Evolutionary conservation across 2,888 invertebrate species (phyloP), one percentile per base, ranked within the genome.

Genomic region (Tinea trinotella): DNA sequence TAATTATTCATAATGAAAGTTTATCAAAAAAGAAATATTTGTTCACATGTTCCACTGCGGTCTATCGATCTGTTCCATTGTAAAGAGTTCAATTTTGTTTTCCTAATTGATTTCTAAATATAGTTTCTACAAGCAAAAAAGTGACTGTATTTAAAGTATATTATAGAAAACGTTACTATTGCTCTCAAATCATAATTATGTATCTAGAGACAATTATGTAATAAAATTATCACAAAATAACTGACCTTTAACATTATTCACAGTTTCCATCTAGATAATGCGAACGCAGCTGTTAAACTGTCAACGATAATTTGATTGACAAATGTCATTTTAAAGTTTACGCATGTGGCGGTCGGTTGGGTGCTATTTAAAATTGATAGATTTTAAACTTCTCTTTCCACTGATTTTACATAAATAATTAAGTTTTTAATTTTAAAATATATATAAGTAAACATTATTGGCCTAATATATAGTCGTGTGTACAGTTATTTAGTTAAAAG

Each of bases 251-350:
- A 30, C 52, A 62, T 60, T 56, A 40, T 40, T 59, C 62, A 61
- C 57, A 58, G 46, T 62, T 62, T 63, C 59, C 57, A 60, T 18
- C 52, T 15, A 22, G 57, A 59, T 56, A 58, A 52, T 13, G 9
- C 56, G 59, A 59, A 59, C 58, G 59, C 58, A 56, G 53, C 58
- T 53, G 44, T 57, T 56, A 56, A n/a, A 54, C 36, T 18, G 48
- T n/a, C 22, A 34, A 35, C 30, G 36, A 34, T 30, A 56, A 40
- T 4, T 40, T 40, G 13, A 13, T 13, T 40, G 40, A n/a, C 54
- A 64, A 64, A 65, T 60, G 65, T 67, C 75, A 77, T 68, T 77
- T 68, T 58, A 65, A 67, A 74, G 70, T 76, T 78, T 74, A 70
- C 71, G 70, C 67, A 67, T 76, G 70, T 66, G 63, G 63, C 52